Evolutionary conservation across 2,113 vertebrate genomes (phyloP).

Genomic region (Sorex araneus): DNA sequence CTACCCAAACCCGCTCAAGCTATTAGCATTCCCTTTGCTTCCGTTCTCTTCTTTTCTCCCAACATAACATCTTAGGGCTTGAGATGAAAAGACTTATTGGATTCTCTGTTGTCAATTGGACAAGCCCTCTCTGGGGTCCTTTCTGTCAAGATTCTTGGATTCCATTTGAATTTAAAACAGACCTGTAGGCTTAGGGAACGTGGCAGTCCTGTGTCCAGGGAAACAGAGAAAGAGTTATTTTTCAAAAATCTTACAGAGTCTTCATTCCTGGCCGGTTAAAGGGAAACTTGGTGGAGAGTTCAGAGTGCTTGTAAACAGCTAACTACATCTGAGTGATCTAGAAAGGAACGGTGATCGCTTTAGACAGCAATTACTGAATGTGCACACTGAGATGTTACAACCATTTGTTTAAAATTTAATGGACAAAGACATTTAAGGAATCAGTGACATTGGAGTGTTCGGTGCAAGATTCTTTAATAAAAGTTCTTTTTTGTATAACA

Average conservation of each 20-base stretch:
- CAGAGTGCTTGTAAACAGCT: not conserved
- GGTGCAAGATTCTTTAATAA: not conserved
- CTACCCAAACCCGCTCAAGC: constrained; percentile 7
- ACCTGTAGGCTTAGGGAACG: constrained; percentile 60
- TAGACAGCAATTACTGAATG: not conserved
- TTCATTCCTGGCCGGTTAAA: constrained; percentile 12
- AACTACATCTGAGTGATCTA: not conserved
- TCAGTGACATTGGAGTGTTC: not conserved
- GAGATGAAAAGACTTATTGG: constrained; percentile 84
- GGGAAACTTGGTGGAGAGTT: not conserved
- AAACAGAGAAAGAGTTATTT: constrained; percentile 68
- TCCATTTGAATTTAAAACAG: constrained; percentile 84
- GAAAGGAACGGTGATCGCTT: not conserved
- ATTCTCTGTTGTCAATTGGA: constrained; percentile 84
- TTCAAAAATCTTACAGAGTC: constrained; percentile 65
- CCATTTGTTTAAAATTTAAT: not conserved
- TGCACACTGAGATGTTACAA: not conserved
- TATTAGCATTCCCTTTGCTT: constrained; percentile 68
- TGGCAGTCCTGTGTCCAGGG: constrained; percentile 24
- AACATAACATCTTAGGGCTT: constrained; percentile 49
- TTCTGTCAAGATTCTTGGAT: constrained; percentile 83
- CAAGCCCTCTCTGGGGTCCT: constrained; percentile 82
- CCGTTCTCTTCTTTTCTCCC: constrained; percentile 28
- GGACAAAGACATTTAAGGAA: not conserved
- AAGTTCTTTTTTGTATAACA: constrained; percentile 7